These are phyloP conservation scores for Cherax quadricarinatus DNA, from an alignment of 1,140 invertebrate species.

Conservation along the genomic window DNA sequence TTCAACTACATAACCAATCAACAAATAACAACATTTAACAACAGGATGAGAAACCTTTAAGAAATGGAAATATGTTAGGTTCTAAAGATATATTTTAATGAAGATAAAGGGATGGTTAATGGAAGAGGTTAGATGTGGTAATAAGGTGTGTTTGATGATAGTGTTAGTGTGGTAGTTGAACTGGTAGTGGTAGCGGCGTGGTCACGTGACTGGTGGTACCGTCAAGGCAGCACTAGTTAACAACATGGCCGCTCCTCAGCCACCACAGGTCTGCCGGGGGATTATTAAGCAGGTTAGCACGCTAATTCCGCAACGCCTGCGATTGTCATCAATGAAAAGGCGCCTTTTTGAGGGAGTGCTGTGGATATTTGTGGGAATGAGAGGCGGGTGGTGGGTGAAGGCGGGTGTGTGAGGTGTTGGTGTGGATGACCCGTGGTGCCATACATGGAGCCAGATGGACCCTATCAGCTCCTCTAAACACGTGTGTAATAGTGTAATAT, in stretches of 20 bases:
- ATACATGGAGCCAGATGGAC: not conserved
- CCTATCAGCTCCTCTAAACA: not conserved
- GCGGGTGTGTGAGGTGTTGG: not conserved
- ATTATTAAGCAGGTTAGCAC: slow-evolving; percentile 56
- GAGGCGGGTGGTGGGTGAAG: not conserved
- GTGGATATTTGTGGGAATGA: not conserved
- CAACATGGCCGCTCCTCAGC: slow-evolving; percentile 60
- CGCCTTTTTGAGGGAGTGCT: not conserved
- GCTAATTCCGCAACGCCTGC: not conserved
- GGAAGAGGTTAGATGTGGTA: not conserved
- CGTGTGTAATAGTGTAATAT: no score
- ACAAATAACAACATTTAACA: slow-evolving; percentile 2
- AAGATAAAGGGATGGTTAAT: not conserved
- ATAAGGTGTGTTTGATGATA: not conserved
- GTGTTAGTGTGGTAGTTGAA: not conserved
- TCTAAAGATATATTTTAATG: not conserved
- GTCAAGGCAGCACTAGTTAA: slow-evolving; percentile 40
- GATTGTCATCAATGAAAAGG: not conserved
- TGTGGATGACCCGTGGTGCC: no score
- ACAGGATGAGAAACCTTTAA: not conserved
- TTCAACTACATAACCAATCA: slow-evolving; percentile 37
- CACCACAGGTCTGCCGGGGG: slow-evolving; percentile 57
- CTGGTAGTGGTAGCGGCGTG: slow-evolving; percentile 40
- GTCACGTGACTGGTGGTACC: slow-evolving; percentile 46
- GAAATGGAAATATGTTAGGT: not conserved